Conservation (phyloP, 2,888 invertebrate species). For the Plemyria rubiginata region DNA sequence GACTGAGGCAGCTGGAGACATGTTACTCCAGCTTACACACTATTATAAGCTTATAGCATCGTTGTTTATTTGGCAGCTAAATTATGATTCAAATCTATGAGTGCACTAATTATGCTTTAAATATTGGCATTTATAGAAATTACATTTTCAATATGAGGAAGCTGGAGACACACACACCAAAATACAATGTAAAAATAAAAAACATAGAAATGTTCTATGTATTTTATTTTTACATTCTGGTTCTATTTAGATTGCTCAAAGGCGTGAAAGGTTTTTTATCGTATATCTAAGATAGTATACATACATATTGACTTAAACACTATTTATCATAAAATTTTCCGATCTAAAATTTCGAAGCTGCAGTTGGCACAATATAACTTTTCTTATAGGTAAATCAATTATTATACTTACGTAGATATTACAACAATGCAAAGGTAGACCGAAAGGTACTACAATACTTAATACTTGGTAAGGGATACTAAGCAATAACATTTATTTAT, state of each 20-base stretch:
- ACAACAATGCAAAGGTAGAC: constrained; percentile 25
- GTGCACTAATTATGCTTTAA: too few relatives aligned
- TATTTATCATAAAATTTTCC: constrained; percentile 31
- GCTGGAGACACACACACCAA: too few relatives aligned
- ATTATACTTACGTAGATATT: constrained; percentile 18
- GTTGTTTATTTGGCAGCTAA: too few relatives aligned
- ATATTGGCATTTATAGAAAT: too few relatives aligned
- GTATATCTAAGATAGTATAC: not conserved
- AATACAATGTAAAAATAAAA: constrained; percentile 8
- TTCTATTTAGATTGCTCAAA: not conserved
- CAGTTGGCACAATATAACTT: constrained; percentile 60
- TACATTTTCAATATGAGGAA: too few relatives aligned
- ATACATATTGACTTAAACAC: constrained; percentile 22
- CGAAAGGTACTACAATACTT: constrained; percentile 2
- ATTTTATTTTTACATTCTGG: too few relatives aligned
- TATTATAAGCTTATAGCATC: too few relatives aligned
- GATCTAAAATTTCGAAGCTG: constrained; percentile 55
- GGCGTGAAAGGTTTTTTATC: not conserved
- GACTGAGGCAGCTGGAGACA: too few relatives aligned
- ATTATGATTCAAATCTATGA: too few relatives aligned
- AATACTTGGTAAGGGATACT: not conserved
- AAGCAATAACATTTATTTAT: not conserved
- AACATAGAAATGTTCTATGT: not conserved
- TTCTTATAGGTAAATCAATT: constrained; percentile 44
- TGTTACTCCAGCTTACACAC: too few relatives aligned